phyloP scores from a whole-genome alignment of 1,140 invertebrate genomes.

The Semibalanus balanoides region DNA sequence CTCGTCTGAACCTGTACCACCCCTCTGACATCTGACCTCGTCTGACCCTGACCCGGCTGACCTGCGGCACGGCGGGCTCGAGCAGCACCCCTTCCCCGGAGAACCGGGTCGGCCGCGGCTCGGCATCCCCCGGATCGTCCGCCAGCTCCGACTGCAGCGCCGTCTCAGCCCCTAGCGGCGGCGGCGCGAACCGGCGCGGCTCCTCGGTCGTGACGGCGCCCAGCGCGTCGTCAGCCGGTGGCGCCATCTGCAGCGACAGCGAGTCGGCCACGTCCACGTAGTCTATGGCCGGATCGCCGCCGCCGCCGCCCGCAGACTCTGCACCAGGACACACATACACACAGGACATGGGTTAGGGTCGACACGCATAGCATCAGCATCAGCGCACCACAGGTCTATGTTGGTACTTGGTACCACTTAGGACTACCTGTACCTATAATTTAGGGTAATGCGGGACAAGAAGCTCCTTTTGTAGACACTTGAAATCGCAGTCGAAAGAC shows the following conservation, averaged over 20 bases:
- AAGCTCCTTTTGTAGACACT: no score
- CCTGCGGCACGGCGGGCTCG: neutral
- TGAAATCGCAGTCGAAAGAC: no score
- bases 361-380: no score
- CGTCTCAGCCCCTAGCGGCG: neutral
- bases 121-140: neutral
- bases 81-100: neutral
- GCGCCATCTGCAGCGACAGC: neutral
- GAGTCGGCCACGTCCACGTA: neutral
- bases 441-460: no score
- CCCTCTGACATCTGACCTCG: no score
- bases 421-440: no score
- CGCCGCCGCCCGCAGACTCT: no score
- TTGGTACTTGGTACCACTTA: no score
- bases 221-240: neutral
- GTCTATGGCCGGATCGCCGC: neutral
- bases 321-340: no score
- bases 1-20: no score
- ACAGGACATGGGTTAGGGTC: no score
- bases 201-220: neutral
- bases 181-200: neutral
- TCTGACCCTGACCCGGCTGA: neutral
- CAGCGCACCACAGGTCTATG: no score
- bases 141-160: neutral
- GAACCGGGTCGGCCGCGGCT: neutral